A percentile compares a stretch with the other conserved stretches of the same genome.
Evolutionary conservation across 2,113 vertebrate genomes (phyloP).

Genomic region (Equus quagga): DNA sequence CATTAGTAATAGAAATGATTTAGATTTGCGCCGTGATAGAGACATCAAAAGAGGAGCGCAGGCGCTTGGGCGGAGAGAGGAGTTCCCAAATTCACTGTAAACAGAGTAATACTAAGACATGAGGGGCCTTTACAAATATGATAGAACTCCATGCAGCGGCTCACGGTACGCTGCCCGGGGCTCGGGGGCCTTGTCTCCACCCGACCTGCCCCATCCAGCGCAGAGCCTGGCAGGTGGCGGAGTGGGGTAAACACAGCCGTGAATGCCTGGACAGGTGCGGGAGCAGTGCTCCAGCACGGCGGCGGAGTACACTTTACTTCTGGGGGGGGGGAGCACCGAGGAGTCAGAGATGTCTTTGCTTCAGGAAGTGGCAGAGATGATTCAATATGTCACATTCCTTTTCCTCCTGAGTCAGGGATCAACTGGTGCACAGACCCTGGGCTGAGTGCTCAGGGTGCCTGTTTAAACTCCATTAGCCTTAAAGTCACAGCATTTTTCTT

Average conservation of each 20-base stretch:
- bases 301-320: fast-evolving
- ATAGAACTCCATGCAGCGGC: neutral
- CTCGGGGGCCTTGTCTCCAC: neutral
- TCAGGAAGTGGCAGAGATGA: constrained; percentile 66
- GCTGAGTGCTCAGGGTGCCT: neutral
- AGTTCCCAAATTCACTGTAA: neutral
- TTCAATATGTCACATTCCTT: constrained; percentile 52
- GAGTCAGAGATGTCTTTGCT: neutral
- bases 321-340: neutral
- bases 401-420: constrained; percentile 75
- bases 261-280: neutral
- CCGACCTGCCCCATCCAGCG: fast-evolving
- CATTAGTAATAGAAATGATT: neutral
- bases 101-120: neutral
- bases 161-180: too few relatives aligned
- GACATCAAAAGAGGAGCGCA: neutral
- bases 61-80: neutral
- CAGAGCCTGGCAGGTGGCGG: neutral
- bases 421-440: neutral
- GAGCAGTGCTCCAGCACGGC: fast-evolving
- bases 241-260: fast-evolving
- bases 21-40: neutral
- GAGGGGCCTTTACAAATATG: neutral
- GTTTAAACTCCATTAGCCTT: neutral
- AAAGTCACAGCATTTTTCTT: neutral